phyloP scores from a whole-genome alignment of 2,888 invertebrate genomes.

The Luperina nickerlii region DNA sequence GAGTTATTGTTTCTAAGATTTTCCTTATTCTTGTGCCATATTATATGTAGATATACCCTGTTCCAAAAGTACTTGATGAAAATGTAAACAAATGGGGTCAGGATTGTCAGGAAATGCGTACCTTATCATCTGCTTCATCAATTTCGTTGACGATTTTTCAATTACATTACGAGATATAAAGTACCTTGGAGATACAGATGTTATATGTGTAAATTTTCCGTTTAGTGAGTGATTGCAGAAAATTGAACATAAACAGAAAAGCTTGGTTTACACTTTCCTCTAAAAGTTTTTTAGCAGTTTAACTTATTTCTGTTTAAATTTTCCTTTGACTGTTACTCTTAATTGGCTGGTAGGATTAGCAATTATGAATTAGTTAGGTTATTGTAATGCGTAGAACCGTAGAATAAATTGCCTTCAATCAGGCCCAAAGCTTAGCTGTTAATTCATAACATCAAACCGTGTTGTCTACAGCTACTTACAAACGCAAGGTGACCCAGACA shows the following conservation, averaged over 20 bases:
- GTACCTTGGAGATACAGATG: too few relatives aligned
- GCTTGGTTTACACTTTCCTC: background rate
- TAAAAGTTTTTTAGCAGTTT: background rate
- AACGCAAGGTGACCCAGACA: background rate
- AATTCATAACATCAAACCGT: background rate
- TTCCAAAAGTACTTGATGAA: background rate
- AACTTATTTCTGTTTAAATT: background rate
- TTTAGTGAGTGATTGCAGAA: background rate
- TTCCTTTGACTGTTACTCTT: background rate
- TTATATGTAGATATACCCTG: background rate
- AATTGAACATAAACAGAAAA: background rate
- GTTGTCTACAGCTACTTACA: background rate
- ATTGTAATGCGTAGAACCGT: background rate
- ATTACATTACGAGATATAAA: background rate
- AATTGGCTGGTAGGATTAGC: background rate
- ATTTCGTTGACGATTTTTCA: background rate
- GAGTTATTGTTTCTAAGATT: slow-evolving; percentile 26
- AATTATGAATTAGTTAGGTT: background rate
- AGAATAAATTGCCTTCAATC: background rate
- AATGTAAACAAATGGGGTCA: background rate
- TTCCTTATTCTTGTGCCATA: background rate
- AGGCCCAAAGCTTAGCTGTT: background rate
- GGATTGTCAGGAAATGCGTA: background rate
- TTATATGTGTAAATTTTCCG: background rate
- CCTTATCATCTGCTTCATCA: background rate